These are phyloP conservation scores for Pimephales promelas DNA, from an alignment of 2,113 vertebrate genomes.

Conservation along the genomic window DNA sequence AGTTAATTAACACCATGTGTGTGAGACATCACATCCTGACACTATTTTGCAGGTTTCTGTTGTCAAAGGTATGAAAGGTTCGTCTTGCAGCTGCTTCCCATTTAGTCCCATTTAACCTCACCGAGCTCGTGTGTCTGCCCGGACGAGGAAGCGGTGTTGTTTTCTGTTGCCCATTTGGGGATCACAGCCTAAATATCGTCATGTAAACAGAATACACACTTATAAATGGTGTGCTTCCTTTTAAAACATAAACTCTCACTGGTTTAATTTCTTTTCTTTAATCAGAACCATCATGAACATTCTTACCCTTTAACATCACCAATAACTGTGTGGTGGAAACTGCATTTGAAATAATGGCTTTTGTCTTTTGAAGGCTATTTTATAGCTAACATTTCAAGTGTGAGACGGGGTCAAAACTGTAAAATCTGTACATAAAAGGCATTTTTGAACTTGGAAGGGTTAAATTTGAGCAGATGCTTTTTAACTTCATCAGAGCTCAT, in stretches of 20 bases:
- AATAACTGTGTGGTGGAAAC: not conserved
- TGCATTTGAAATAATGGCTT: not conserved
- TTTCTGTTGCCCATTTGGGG: not conserved
- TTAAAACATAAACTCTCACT: not conserved
- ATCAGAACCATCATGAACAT: not conserved
- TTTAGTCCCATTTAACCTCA: not conserved
- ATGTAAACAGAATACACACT: not conserved
- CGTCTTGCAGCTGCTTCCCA: constrained; percentile 5
- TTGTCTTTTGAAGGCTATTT: not conserved
- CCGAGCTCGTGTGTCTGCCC: not conserved
- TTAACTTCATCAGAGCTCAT: no score
- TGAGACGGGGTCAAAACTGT: not conserved
- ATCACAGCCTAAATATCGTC: not conserved
- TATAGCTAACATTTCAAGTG: not conserved
- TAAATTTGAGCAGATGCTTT: no score
- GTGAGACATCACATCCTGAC: not conserved
- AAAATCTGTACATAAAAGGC: not conserved
- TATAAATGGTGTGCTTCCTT: not conserved
- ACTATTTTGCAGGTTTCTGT: not conserved
- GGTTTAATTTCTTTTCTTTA: not conserved
- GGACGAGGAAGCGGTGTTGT: not conserved
- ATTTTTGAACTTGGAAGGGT: no score
- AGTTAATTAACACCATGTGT: not conserved
- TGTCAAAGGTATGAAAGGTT: not conserved
- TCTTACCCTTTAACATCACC: not conserved